Percentiles rank a stretch among this genome's conserved stretches.
Evolutionary conservation across 1,140 invertebrate genomes (phyloP).

Genomic region (Heliconius nattereri): DNA sequence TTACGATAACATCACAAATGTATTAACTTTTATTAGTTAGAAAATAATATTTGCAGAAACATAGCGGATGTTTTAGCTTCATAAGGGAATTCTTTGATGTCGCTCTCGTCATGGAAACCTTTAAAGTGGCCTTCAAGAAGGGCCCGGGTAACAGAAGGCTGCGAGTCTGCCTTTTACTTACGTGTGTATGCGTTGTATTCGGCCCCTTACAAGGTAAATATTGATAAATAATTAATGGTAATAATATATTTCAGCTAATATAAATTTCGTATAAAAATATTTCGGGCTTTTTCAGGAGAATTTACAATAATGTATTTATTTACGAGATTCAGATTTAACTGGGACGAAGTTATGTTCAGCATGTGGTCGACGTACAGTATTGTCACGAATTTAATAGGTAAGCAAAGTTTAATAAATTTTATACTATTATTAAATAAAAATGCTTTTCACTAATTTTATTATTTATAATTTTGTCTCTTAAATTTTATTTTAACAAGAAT

Average conservation of each 20-base stretch:
- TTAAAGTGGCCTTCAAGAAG: constrained; percentile 87
- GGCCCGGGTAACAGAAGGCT: constrained; percentile 86
- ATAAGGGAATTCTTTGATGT: constrained; percentile 87
- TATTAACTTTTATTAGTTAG: neutral
- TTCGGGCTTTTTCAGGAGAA: constrained; percentile 84
- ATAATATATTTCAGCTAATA: neutral
- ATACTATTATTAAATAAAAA: neutral
- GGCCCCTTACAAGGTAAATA: constrained; percentile 88
- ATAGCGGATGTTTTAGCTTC: constrained; percentile 46
- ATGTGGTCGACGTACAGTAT: constrained; percentile 89
- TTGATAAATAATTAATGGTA: neutral
- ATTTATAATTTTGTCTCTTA: neutral
- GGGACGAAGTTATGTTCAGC: constrained; percentile 91
- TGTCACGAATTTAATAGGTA: constrained; percentile 69
- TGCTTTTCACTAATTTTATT: neutral
- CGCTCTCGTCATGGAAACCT: constrained; percentile 86
- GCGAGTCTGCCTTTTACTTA: constrained; percentile 87
- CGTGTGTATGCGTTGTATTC: constrained; percentile 90
- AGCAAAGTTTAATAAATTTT: constrained; percentile 32
- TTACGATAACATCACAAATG: no score
- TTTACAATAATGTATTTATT: constrained; percentile 89
- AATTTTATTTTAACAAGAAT: neutral
- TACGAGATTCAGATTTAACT: constrained; percentile 88
- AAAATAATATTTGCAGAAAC: constrained; percentile 44
- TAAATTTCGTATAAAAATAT: neutral